These are phyloP conservation scores for Drosophila longiperda DNA, from an alignment of 2,888 invertebrate species.

Conservation along the genomic window DNA sequence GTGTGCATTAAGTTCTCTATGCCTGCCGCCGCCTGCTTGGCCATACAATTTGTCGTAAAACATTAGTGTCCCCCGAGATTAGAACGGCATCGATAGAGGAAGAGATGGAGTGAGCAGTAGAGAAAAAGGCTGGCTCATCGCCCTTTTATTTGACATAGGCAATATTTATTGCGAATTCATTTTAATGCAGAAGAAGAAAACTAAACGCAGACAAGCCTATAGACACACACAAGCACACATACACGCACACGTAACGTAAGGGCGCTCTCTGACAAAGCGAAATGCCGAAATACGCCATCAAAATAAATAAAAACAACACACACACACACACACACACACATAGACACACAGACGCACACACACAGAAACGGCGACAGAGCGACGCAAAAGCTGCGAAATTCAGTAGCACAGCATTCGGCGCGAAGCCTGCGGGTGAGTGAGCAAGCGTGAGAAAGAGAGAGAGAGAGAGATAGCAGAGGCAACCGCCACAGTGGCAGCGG, in stretches of 20 bases:
- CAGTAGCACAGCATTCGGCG: slow-evolving; percentile 78
- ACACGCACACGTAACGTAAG: neutral
- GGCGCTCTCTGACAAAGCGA: slow-evolving; percentile 67
- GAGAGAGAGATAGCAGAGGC: slow-evolving; percentile 19
- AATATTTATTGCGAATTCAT: slow-evolving; percentile 81
- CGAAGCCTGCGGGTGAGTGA: slow-evolving; percentile 23
- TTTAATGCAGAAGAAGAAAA: slow-evolving; percentile 67
- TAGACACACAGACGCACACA: slow-evolving; percentile 18
- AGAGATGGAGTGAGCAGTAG: slow-evolving; percentile 3
- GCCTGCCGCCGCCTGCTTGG: slow-evolving; percentile 3
- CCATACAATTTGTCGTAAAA: slow-evolving; percentile 75
- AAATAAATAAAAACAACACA: slow-evolving; percentile 74
- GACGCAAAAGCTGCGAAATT: slow-evolving; percentile 59
- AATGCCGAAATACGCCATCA: slow-evolving; percentile 76
- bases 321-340: slow-evolving; percentile 47
- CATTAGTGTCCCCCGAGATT: slow-evolving; percentile 79
- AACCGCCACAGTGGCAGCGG: slow-evolving; percentile 26
- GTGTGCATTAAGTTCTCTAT: slow-evolving; percentile 71
- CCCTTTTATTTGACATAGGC: slow-evolving; percentile 80
- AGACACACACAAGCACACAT: slow-evolving; percentile 12
- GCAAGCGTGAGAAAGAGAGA: slow-evolving; percentile 24
- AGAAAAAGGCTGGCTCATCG: slow-evolving; percentile 72
- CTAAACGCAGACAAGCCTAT: slow-evolving; percentile 55
- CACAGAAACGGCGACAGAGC: slow-evolving; percentile 26
- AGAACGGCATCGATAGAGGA: slow-evolving; percentile 39